These are phyloP conservation scores for Liparis tanakae DNA, from an alignment of 2,797 vertebrate genomes.

Conservation along the genomic window DNA sequence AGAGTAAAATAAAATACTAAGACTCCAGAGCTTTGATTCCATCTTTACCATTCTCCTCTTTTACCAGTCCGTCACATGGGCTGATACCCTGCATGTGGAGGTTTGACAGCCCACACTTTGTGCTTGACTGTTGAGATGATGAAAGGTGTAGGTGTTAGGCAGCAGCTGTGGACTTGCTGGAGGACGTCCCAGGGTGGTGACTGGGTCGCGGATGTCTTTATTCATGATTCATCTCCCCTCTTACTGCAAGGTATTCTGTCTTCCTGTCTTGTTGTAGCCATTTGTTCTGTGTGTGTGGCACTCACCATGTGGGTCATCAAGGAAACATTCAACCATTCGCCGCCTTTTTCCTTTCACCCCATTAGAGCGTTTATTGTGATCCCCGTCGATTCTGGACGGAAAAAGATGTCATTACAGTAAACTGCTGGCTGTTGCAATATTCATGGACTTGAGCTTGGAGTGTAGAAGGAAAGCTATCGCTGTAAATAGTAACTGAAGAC, in stretches of 20 bases:
- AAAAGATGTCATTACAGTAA: conserved; percentile 69
- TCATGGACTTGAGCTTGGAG: conserved; percentile 56
- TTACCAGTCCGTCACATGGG: conserved; percentile 3
- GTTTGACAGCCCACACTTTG: conserved; percentile 24
- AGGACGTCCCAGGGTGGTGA: conserved; percentile 18
- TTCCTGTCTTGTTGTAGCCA: conserved; percentile 2
- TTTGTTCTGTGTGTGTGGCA: neutral
- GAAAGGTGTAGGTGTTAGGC: conserved; percentile 43
- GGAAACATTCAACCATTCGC: conserved; percentile 5
- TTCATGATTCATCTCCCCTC: conserved; percentile 35
- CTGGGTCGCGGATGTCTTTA: conserved; percentile 15
- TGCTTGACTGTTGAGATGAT: conserved; percentile 34
- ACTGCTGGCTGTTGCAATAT: conserved; percentile 71
- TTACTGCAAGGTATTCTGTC: conserved; percentile 15
- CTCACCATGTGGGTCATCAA: conserved; percentile 26
- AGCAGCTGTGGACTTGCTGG: conserved; percentile 18
- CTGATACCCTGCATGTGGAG: neutral
- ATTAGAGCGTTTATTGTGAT: conserved; percentile 48
- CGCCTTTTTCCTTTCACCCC: conserved; percentile 42
- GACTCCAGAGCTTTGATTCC: neutral
- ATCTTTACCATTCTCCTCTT: neutral
- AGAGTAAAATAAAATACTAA: conserved; percentile 5
- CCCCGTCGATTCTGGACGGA: conserved; percentile 37
- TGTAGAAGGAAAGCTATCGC: conserved; percentile 49
- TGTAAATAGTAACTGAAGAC: conserved; percentile 70